Evolutionary conservation across 2,113 vertebrate species (phyloP), one percentile per base, ranked within the genome.

Genomic region (Polypterus senegalus): DNA sequence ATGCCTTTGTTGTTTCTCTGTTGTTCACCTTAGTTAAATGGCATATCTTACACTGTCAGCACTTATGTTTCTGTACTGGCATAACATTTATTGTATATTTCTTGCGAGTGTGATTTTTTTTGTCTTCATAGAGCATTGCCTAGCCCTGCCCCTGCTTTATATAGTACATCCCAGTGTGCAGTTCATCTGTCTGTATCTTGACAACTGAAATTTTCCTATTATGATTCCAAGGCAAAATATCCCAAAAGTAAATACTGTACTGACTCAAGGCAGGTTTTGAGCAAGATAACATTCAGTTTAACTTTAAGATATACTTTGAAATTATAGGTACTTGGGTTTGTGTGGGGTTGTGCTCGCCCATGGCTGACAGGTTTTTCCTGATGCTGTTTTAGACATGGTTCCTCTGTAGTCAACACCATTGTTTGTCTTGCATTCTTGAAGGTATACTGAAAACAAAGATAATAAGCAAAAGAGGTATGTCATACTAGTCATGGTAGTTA

Each of bases 381-480:
- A 73, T 65, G 73, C 75, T 58, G 79, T 77, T 73, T 51, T 86
- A 57, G 76, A 61, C 69, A 81, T 77, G 47, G 78, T 85, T 72
- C 80, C 83, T 75, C 78, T 86, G 66, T 87, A 89, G 64, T 77
- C 67, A 3, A 44, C 55, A 57, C 79, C 77, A n/a, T 70, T 47
- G 52, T 86, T 89, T 68, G 64, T 81, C n/a, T 71, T 67, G 46
- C 81, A 84, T 57, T 87, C 79, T 70, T 74, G 65, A 61, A 88
- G 75, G 67, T 71, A 89, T 8, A 57, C 84, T 88, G 49, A 58
- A 67, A 27, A 71, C 58, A 69, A 3, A 67, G 3, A 61, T 67
- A 67, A 70, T 27, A 27, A 27, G 27, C 27, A 27, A 27, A 27
- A 27, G 27, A 27, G 27, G 27, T 27, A 27, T 27, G 27, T 27